These are phyloP conservation scores for Apodemia hepburni DNA, from an alignment of 2,888 invertebrate genomes.

Conservation along the genomic window DNA sequence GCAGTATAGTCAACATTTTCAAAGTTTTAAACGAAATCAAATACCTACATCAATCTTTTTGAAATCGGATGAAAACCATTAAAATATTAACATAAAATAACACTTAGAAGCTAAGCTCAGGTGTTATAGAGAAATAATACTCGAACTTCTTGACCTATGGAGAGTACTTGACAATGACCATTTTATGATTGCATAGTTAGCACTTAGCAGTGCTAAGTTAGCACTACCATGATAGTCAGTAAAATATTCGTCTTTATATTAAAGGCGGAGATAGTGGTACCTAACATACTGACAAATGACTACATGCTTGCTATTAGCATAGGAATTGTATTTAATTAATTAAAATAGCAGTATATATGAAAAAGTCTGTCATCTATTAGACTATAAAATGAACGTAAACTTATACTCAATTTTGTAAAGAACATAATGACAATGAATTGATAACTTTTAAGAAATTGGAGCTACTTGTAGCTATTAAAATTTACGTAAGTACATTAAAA, in stretches of 20 bases:
- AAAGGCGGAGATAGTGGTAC: background rate
- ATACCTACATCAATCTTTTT: background rate
- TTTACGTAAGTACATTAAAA: no score
- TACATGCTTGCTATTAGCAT: background rate
- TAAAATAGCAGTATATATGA: background rate
- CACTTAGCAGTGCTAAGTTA: constrained; percentile 6
- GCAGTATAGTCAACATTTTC: no score
- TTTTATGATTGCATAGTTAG: constrained; percentile 9
- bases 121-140: background rate
- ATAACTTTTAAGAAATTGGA: background rate
- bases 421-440: background rate
- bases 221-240: constrained; percentile 1
- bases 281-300: background rate
- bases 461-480: background rate
- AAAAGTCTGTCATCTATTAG: background rate
- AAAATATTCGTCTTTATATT: constrained; percentile 8
- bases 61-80: background rate
- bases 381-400: background rate
- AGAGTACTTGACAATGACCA: constrained; percentile 8
- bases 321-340: background rate
- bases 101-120: background rate
- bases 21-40: background rate
- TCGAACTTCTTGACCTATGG: constrained; percentile 10
- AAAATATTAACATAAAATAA: background rate
- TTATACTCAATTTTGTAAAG: background rate